Conservation (phyloP, 2,888 invertebrate species). For the Steinernema scapterisci region DNA sequence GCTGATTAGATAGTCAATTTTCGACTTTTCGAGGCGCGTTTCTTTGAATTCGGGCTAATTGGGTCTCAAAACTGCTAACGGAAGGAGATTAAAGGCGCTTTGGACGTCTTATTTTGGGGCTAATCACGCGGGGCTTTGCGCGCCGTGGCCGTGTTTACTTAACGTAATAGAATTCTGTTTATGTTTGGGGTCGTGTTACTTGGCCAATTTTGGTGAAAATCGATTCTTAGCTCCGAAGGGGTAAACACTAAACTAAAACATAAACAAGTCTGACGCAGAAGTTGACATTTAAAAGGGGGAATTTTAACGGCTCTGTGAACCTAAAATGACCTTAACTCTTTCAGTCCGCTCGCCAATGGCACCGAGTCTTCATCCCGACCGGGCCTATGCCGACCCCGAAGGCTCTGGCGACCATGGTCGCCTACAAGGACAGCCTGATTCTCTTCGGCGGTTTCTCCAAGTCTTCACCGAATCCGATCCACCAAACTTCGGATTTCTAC, state of each 20-base stretch:
- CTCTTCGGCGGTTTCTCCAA: constrained; percentile 95
- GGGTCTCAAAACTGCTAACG: no score
- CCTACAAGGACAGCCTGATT: constrained; percentile 81
- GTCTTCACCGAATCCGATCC: constrained; percentile 79
- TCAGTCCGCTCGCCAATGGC: constrained; percentile 42
- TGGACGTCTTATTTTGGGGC: no score
- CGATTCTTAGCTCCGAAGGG: constrained; percentile 11
- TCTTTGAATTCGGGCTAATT: no score
- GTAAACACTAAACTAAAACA: no score
- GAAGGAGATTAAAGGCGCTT: no score
- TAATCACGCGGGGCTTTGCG: no score
- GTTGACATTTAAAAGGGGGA: constrained; percentile 8
- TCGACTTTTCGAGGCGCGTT: no score
- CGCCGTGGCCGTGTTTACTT: no score
- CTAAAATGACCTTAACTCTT: not conserved
- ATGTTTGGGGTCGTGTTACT: not conserved
- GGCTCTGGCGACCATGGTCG: constrained; percentile 89
- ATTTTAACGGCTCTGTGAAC: no score
- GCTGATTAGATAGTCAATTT: no score
- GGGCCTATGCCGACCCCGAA: constrained; percentile 90
- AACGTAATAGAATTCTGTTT: no score
- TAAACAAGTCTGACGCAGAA: not conserved
- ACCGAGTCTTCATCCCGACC: constrained; percentile 41
- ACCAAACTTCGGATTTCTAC: constrained; percentile 74
- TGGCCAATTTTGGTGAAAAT: constrained; percentile 4